These are phyloP conservation scores for Chromobotia macracanthus DNA, from an alignment of 2,797 vertebrate genomes.

Conservation along the genomic window DNA sequence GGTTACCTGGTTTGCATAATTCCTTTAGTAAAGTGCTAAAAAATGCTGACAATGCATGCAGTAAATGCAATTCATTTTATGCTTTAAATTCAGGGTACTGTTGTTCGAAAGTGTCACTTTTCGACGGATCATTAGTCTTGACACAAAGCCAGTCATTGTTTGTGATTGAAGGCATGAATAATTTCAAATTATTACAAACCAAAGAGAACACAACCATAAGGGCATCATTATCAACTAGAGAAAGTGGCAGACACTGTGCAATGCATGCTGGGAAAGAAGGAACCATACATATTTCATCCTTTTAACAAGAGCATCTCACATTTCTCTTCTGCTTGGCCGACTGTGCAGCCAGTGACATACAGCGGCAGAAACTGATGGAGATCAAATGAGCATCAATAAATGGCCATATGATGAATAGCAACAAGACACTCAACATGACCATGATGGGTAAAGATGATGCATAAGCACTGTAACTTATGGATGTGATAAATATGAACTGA, in stretches of 20 bases:
- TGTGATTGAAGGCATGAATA: conserved; percentile 26
- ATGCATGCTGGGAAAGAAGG: conserved; percentile 17
- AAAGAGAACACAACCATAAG: conserved; percentile 15
- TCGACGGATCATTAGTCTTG: conserved; percentile 25
- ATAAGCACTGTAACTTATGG: conserved; percentile 29
- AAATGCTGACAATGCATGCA: not conserved
- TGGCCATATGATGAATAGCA: conserved; percentile 37
- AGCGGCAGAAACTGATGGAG: conserved; percentile 6
- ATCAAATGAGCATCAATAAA: conserved; percentile 43
- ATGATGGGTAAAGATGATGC: conserved; percentile 20
- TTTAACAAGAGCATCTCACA: conserved; percentile 25
- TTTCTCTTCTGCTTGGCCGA: conserved; percentile 1
- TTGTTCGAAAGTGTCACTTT: conserved; percentile 11
- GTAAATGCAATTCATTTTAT: not conserved
- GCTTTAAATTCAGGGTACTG: conserved; percentile 1
- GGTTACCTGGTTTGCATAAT: not conserved
- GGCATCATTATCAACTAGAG: conserved; percentile 15
- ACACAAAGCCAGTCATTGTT: conserved; percentile 8
- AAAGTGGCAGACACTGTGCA: conserved; percentile 1
- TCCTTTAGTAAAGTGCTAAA: not conserved
- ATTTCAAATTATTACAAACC: not conserved
- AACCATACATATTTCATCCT: conserved; percentile 33
- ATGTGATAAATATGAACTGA: conserved; percentile 28
- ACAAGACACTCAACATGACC: conserved; percentile 21
- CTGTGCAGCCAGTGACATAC: conserved; percentile 35